phyloP scores from a whole-genome alignment of 2,797 vertebrate species.

The Scomberomorus guttatus region DNA sequence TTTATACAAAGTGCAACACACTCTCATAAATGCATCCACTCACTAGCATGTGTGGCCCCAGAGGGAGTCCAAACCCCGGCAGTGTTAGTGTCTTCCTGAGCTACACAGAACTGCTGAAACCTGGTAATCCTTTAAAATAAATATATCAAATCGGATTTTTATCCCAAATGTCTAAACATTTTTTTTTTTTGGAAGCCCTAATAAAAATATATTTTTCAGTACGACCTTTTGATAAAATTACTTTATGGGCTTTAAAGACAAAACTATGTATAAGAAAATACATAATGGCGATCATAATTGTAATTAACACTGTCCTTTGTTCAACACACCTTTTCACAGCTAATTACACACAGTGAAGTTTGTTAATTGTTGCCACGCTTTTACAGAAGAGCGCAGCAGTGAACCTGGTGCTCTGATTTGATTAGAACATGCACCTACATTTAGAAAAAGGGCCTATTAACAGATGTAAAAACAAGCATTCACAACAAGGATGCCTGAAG shows the following conservation, averaged over 20 bases:
- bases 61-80: constrained; percentile 2
- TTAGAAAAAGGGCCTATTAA: constrained; percentile 1
- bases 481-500: not conserved
- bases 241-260: not conserved
- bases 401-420: constrained; percentile 6
- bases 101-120: not conserved
- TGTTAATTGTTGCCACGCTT: constrained; percentile 31
- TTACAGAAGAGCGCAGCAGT: constrained; percentile 13
- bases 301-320: constrained; percentile 5
- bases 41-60: constrained; percentile 13
- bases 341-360: constrained; percentile 28
- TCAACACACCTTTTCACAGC: constrained; percentile 10
- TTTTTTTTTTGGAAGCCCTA: not conserved
- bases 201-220: not conserved
- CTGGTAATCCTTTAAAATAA: not conserved
- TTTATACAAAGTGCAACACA: constrained; percentile 42
- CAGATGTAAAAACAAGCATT: not conserved
- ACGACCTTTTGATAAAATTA: not conserved
- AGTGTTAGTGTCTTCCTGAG: constrained; percentile 7
- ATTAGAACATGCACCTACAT: not conserved
- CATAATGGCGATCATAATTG: constrained; percentile 13
- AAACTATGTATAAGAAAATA: not conserved
- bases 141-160: not conserved
- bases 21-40: constrained; percentile 34
- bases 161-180: not conserved